These are phyloP conservation scores for Cyrtorhinus lividipennis DNA, from an alignment of 1,140 invertebrate genomes.

Conservation along the genomic window DNA sequence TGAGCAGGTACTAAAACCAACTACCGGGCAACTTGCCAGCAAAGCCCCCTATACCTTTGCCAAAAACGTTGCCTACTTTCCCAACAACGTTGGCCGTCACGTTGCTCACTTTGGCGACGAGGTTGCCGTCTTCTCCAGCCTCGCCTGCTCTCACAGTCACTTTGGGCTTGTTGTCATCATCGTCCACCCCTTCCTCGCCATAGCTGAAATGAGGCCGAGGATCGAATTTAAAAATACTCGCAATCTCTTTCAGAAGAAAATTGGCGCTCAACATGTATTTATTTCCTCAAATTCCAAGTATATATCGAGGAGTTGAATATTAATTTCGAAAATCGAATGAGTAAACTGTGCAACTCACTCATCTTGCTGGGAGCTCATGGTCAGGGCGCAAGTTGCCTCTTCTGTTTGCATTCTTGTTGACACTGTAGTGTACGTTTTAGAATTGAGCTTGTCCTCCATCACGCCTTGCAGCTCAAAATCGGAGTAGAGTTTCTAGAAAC, in stretches of 20 bases:
- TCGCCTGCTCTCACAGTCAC: slow-evolving; percentile 43
- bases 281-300: background rate
- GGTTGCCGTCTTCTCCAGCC: slow-evolving; percentile 45
- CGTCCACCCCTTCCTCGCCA: slow-evolving; percentile 41
- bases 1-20: slow-evolving; percentile 24
- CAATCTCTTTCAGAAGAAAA: background rate
- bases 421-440: slow-evolving; percentile 88
- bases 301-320: too few relatives aligned
- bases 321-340: too few relatives aligned
- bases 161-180: slow-evolving; percentile 43
- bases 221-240: background rate
- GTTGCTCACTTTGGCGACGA: slow-evolving; percentile 49
- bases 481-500: slow-evolving; percentile 87
- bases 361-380: slow-evolving; percentile 44
- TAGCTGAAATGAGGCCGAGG: slow-evolving; percentile 27
- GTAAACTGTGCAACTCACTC: slow-evolving; percentile 25
- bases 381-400: slow-evolving; percentile 83
- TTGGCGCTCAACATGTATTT: background rate
- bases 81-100: slow-evolving; percentile 60
- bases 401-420: slow-evolving; percentile 89
- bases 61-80: slow-evolving; percentile 64
- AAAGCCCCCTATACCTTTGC: slow-evolving; percentile 37
- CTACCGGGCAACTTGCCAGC: slow-evolving; percentile 25
- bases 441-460: slow-evolving; percentile 94
- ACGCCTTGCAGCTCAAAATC: slow-evolving; percentile 99